Conservation (phyloP, 2,113 vertebrate species). For the Myxocyprinus asiaticus region DNA sequence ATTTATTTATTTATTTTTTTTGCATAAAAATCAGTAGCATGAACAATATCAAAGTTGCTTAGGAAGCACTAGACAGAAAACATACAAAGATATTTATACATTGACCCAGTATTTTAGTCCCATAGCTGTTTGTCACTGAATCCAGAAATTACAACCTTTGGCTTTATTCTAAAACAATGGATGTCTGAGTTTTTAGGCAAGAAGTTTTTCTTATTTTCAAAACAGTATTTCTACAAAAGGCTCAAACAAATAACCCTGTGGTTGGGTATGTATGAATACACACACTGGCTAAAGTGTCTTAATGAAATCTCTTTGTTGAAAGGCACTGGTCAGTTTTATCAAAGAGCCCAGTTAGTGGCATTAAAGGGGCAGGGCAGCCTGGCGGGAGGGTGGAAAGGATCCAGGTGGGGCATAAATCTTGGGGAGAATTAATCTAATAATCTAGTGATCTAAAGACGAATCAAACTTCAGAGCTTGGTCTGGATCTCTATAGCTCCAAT, state of each 20-base stretch:
- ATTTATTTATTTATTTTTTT: no score
- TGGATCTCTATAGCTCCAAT: constrained; percentile 67
- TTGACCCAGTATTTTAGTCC: background rate
- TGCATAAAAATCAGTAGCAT: no score
- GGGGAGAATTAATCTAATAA: constrained; percentile 57
- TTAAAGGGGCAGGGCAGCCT: constrained; percentile 55
- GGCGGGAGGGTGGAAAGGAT: constrained; percentile 56
- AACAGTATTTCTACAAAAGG: background rate
- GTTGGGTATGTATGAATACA: constrained; percentile 9
- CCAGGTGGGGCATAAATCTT: constrained; percentile 69
- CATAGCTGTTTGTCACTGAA: no score
- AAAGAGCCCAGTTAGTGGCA: constrained; percentile 44
- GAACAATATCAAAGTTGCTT: no score
- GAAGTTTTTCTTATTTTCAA: background rate
- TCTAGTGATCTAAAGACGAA: constrained; percentile 78
- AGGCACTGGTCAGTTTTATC: constrained; percentile 48
- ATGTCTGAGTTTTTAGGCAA: background rate
- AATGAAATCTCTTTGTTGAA: constrained; percentile 60
- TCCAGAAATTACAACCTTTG: background rate
- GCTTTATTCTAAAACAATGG: background rate
- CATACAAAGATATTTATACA: background rate
- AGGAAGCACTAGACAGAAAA: no score
- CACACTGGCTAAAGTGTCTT: constrained; percentile 3
- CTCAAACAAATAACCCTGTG: background rate
- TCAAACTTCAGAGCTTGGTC: constrained; percentile 64